These are phyloP conservation scores for Nyctibius bracteatus DNA, from an alignment of 2,113 vertebrate genomes.

Conservation along the genomic window DNA sequence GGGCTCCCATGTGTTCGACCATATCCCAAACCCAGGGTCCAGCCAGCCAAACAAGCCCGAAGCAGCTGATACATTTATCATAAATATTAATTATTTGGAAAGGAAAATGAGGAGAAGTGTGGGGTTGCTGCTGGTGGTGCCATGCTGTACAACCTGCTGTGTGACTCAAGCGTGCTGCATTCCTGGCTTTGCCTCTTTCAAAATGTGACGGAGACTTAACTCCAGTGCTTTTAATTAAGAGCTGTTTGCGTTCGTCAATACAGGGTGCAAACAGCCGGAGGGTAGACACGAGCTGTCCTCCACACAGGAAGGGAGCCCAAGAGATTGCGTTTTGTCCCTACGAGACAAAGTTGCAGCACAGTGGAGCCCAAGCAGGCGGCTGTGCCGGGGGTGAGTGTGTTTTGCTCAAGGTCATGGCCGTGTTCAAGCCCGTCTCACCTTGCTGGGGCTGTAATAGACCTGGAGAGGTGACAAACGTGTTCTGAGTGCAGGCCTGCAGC, in stretches of 20 bases:
- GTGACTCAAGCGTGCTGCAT: background rate
- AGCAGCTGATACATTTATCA: background rate
- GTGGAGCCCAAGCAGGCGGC: background rate
- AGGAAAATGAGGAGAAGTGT: background rate
- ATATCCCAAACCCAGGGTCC: background rate
- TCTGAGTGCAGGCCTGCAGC: background rate
- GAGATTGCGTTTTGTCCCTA: background rate
- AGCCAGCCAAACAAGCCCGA: background rate
- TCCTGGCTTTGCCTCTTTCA: background rate
- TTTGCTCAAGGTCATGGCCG: background rate
- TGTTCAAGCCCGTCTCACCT: background rate
- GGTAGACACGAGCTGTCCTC: background rate
- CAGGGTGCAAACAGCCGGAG: background rate
- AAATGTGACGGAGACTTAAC: background rate
- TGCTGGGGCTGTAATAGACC: fast-evolving
- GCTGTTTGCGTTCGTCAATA: background rate
- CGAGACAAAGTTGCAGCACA: background rate
- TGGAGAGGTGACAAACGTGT: background rate
- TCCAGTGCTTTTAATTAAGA: background rate
- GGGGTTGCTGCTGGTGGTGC: background rate
- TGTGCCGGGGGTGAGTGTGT: background rate
- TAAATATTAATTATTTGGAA: background rate
- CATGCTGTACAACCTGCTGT: background rate
- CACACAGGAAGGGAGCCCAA: background rate
- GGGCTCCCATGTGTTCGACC: background rate